Evolutionary conservation across 2,113 vertebrate species (phyloP), one percentile per base, ranked within the genome.

Genomic region (Accipiter virgatus): DNA sequence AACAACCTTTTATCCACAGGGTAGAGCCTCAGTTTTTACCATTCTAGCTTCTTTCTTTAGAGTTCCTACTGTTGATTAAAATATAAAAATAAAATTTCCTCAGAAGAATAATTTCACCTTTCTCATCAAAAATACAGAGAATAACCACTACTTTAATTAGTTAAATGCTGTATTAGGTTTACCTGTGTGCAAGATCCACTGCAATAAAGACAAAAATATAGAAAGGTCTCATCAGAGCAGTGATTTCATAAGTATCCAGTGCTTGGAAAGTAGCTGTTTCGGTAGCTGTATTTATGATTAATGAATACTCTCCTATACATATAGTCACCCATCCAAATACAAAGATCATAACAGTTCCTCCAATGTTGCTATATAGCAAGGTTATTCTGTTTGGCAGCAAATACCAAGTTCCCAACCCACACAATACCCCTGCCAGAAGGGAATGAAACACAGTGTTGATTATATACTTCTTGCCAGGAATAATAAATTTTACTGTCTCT

Each of bases 181-280:
- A 99, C 99, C 99, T 99, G 92, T 99, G 96, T 92, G 98, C 98
- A 96, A 99, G 97, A 96, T 99, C 99, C 98, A 99, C 98, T 62
- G 98, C 98, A 91, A 99, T 98, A 96, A 99, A 99, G 95, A 98
- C 97, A 96, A 99, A 98, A 95, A 99, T 98, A 98, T 99, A 99
- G 91, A 99, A 98, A 26, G 99, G 99, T 86, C 99, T 98, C 92
- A 98, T 99, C 90, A 99, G 98, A 45, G 99, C 98, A 45, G 98
- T 99, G 96, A 99, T 99, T 98, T 99, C 99, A 0, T 99, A 99
- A 29, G 98, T 99, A 95, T 99, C 99, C 98, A 99, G 98, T 43
- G 99, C 98, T 79, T 99, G 99, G 96, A 99, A 99, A 89, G 99
- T 99, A 23, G 99, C 99, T 6, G 99, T 99, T 98, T 99, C 99